Evolutionary conservation across 2,797 vertebrate species (phyloP), one percentile per base, ranked within the genome.

Genomic region (Chaenodraco wilsoni): DNA sequence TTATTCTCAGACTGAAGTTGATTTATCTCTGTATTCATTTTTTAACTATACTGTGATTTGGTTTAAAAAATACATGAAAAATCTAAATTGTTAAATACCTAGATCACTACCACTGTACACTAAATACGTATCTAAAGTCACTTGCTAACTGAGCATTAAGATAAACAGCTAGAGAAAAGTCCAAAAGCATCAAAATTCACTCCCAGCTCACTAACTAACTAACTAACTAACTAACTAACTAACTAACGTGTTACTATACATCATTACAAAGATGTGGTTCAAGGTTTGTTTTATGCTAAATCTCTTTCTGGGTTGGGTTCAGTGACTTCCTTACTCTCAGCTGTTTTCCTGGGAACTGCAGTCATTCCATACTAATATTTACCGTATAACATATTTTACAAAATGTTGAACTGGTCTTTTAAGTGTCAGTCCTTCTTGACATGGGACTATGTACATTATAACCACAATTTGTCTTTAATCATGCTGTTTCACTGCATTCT

Each of bases 1-100:
- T 69, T 48, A 13, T 45, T 61, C 16, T 41, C 16, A 33, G 16
- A 61, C 33, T 61, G 46, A 23, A 72, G 12, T 40, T 50, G 50
- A 15, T 46, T 57, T 19, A 57, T 14, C 11, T 49, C 1, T 37
- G 15, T 37, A 49, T n/a, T 16, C 2, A 16, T 9, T 65, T 59
- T 69, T 70, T 40, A 54, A 43, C 21, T 40, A 33, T 17, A 52
- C 5, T 48, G n/a, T 50, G 17, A 31, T 33, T 65, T 46, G 40
- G 9, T 60, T 33, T 40, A 16, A 6, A 59, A 60, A 61, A 49
- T 5, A 19, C 5, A 54, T 4, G 45, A 48, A 65, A 51, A 46
- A 6, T 45, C 0, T 16, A 52, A 10, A n/a, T 12, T 19, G 27
- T n/a, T 23, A 15, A 48, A 69, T 69, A 15, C 5, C 21, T 54